A percentile compares a stretch with the other conserved stretches of the same genome.
phyloP scores from a whole-genome alignment of 2,888 invertebrate species.

The Yponomeuta plumbellus region DNA sequence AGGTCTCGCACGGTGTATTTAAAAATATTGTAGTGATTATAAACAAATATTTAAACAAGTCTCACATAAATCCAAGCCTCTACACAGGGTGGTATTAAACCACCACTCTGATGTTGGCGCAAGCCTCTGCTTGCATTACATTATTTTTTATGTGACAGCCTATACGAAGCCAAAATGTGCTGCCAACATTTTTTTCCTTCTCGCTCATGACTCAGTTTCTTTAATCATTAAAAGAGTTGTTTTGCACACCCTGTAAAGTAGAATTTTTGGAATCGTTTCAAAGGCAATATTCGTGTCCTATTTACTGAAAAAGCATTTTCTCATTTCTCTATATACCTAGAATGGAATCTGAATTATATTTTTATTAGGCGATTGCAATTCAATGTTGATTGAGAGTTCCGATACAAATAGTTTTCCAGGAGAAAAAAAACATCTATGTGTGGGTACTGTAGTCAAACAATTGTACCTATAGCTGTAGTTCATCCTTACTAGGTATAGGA shows the following conservation, averaged over 20 bases:
- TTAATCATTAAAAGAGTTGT: slow-evolving; percentile 5
- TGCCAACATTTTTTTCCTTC: slow-evolving; percentile 25
- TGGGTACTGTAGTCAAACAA: too few relatives aligned
- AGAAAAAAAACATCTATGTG: too few relatives aligned
- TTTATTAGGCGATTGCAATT: too few relatives aligned
- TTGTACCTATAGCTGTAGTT: too few relatives aligned
- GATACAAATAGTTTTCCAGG: too few relatives aligned
- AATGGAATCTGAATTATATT: too few relatives aligned
- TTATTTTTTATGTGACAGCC: slow-evolving; percentile 25
- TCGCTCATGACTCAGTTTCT: slow-evolving; percentile 13
- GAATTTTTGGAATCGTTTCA: neutral
- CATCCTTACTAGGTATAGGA: too few relatives aligned
- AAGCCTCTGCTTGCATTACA: slow-evolving; percentile 20
- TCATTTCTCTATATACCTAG: too few relatives aligned
- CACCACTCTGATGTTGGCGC: slow-evolving; percentile 5
- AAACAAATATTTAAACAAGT: neutral
- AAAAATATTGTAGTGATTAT: too few relatives aligned
- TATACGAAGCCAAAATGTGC: slow-evolving; percentile 25
- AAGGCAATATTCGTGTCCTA: neutral
- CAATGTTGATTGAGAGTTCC: too few relatives aligned
- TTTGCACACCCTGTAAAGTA: neutral
- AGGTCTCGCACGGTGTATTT: too few relatives aligned
- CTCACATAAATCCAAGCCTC: neutral
- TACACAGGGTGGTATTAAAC: neutral
- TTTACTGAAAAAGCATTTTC: neutral